Evolutionary conservation across 1,140 invertebrate species (phyloP), one percentile per base, ranked within the genome.

Genomic region (Temnothorax longispinosus): DNA sequence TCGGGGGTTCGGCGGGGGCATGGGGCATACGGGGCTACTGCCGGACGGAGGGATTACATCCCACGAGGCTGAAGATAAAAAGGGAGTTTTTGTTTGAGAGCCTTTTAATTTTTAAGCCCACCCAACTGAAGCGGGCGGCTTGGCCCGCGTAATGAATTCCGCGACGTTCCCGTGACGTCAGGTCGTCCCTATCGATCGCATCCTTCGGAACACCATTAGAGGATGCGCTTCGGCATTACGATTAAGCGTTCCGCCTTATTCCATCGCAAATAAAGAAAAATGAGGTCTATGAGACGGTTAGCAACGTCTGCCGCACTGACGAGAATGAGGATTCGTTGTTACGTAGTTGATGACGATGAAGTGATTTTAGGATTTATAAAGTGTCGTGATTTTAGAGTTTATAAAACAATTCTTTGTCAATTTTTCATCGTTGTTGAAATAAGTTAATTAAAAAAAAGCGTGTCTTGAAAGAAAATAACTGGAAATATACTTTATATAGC

Each of bases 21-120:
- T 27, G 27, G 27, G 27, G 65, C 67, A 82, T 35, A 50, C 75
- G 56, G 75, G 75, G 18, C 76, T 32, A 78, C 69, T 38, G 50
- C 64, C 54, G 60, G 84, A 64, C 21, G 65, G 56, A 87, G 85
- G 87, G 89, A 90, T 90, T 90, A 90, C 89, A 76, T 88, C 75
- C 88, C 84, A 82, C 89, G 87, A 91, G 71, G 58, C 56, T 67
- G 91, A 81, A 84, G 85, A 85, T 88, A 90, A 91, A 92, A 92
- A 88, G 91, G 85, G 77, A 89, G 87, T 89, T 88, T 89, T 88
- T 91, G 86, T 93, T 93, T 92, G 93, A 94, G 92, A 94, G 91
- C 92, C 92, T 94, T 94, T 94, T 93, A 94, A 93, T 94, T 94
- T 94, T 92, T 94, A 94, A 93, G 93, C 93, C 91, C 89, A 86